These are phyloP conservation scores for Drosophila nr. medialis DNA, from an alignment of 2,888 invertebrate species.

Conservation along the genomic window DNA sequence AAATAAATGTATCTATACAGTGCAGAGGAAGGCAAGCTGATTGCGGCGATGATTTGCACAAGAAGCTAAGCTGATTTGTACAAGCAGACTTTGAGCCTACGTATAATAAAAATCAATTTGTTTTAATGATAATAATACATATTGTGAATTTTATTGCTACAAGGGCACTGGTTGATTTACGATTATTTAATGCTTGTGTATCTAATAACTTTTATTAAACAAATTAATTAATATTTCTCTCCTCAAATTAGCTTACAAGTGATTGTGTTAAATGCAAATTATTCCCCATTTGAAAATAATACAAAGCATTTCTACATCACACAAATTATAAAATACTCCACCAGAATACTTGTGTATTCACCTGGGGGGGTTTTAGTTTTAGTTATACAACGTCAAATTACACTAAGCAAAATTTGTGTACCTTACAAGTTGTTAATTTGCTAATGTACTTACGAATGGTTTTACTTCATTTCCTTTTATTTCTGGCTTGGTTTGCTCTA, in stretches of 20 bases:
- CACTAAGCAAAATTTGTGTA: not conserved
- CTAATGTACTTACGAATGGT: constrained; percentile 24
- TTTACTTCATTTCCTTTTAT: not conserved
- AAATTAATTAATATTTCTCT: not conserved
- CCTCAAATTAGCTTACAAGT: not conserved
- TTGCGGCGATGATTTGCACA: not conserved
- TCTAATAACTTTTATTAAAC: not conserved
- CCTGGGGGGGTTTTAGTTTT: not conserved
- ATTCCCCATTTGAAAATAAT: not conserved
- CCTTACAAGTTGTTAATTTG: constrained; percentile 26
- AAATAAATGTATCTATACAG: not conserved
- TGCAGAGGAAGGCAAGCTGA: not conserved
- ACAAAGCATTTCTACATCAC: not conserved
- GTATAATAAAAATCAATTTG: not conserved
- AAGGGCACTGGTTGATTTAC: not conserved
- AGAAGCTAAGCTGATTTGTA: not conserved
- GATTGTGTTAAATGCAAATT: not conserved
- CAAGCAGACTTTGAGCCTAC: not conserved
- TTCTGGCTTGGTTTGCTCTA: not conserved
- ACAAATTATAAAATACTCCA: not conserved
- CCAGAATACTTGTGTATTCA: not conserved
- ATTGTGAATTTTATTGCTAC: not conserved
- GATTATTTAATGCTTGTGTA: not conserved
- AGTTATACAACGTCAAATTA: not conserved
- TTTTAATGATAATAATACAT: not conserved